Conservation (phyloP, 2,797 vertebrate species). For the Podarcis lilfordi region DNA sequence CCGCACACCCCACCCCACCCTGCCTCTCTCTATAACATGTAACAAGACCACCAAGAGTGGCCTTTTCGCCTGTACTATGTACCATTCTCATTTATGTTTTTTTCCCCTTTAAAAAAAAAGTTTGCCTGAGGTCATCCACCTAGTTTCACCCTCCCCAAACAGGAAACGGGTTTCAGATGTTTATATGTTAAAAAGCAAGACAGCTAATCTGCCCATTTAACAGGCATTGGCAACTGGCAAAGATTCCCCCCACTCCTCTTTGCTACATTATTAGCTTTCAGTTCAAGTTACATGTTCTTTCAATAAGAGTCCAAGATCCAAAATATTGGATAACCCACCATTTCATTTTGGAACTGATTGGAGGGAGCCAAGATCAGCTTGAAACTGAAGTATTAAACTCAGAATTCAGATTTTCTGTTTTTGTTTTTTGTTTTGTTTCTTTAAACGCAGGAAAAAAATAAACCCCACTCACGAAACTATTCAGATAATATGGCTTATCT, state of each 20-base stretch:
- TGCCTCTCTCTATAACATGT: conserved; percentile 81
- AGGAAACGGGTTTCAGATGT: conserved; percentile 84
- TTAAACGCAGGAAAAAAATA: rapidly evolving
- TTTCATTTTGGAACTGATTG: not conserved
- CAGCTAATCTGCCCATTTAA: conserved; percentile 74
- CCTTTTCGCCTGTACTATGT: conserved; percentile 68
- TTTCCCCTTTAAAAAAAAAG: conserved; percentile 60
- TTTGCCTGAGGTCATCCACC: conserved; percentile 77
- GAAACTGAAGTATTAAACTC: not conserved
- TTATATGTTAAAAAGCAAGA: conserved; percentile 76
- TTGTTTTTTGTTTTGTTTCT: not conserved
- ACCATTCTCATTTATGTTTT: conserved; percentile 79
- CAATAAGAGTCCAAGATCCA: not conserved
- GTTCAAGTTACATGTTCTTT: conserved; percentile 30
- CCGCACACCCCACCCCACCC: conserved; percentile 65
- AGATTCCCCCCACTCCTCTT: not conserved
- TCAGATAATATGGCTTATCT: not conserved
- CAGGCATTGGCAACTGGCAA: conserved; percentile 60
- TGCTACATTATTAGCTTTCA: conserved; percentile 41
- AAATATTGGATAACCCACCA: rapidly evolving
- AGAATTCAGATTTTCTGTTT: rapidly evolving
- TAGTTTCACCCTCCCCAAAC: conserved; percentile 63
- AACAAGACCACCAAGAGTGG: conserved; percentile 90
- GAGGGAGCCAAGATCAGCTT: not conserved
- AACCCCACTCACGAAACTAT: not conserved